Evolutionary conservation across 2,797 vertebrate genomes (phyloP).

Genomic region (Oophaga sylvatica): DNA sequence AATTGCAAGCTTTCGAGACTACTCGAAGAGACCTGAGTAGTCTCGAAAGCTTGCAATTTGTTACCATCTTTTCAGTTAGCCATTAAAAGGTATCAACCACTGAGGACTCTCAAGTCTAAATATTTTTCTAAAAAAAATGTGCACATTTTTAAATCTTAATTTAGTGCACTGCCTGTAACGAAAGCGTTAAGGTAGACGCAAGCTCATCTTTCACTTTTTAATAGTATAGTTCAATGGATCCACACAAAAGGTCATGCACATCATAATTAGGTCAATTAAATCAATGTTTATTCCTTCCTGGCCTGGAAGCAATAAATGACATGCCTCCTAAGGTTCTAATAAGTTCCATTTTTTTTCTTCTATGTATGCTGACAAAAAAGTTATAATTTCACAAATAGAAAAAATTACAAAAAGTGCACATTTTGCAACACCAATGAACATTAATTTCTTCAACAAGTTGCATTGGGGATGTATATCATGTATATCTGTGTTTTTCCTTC

Average conservation of each 20-base stretch:
- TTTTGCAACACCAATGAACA: too few relatives aligned
- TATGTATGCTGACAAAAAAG: not conserved
- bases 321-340: not conserved
- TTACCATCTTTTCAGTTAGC: too few relatives aligned
- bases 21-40: too few relatives aligned
- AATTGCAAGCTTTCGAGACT: too few relatives aligned
- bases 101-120: too few relatives aligned
- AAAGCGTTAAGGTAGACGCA: slow-evolving; percentile 27
- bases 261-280: slow-evolving; percentile 73
- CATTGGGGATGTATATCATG: too few relatives aligned
- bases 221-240: slow-evolving; percentile 68
- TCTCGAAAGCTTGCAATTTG: too few relatives aligned
- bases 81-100: too few relatives aligned
- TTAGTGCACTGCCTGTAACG: not conserved
- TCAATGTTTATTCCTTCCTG: slow-evolving; percentile 70
- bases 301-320: slow-evolving; percentile 69
- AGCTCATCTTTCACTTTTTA: slow-evolving; percentile 45
- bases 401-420: not conserved
- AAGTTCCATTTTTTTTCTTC: slow-evolving; percentile 15
- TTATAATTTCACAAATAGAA: not conserved
- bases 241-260: slow-evolving; percentile 72
- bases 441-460: too few relatives aligned
- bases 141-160: not conserved
- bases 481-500: too few relatives aligned
- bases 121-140: too few relatives aligned